phyloP scores from a whole-genome alignment of 2,113 vertebrate genomes.

The Emydura subglobosa region DNA sequence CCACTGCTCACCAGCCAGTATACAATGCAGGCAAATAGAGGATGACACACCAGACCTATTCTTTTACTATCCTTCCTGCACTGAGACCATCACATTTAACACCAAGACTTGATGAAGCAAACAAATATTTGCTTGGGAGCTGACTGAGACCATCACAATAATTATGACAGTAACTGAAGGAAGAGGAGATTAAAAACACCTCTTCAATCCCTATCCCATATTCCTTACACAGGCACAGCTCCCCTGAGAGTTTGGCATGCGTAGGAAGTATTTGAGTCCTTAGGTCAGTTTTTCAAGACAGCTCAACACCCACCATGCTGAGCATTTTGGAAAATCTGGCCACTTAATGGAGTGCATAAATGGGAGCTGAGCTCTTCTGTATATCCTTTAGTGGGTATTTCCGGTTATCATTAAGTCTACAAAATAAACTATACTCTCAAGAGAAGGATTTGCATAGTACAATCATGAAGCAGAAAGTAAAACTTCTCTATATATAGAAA shows the following conservation, averaged over 20 bases:
- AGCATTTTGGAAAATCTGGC: background rate
- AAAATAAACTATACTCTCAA: background rate
- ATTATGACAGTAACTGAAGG: background rate
- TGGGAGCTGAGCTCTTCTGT: background rate
- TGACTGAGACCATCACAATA: background rate
- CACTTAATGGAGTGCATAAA: background rate
- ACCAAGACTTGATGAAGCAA: background rate
- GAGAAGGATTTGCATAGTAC: background rate
- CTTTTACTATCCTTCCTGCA: background rate
- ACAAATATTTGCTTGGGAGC: background rate
- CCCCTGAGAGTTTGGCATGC: background rate
- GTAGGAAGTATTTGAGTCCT: background rate
- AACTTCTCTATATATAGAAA: background rate
- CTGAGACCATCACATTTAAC: background rate
- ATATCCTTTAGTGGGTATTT: background rate
- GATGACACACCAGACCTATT: background rate
- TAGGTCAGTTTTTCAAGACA: background rate
- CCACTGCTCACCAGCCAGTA: background rate
- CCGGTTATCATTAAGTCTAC: background rate
- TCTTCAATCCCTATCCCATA: background rate
- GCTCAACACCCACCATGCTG: background rate
- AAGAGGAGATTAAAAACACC: background rate
- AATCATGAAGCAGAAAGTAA: slow-evolving; percentile 24
- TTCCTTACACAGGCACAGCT: background rate
- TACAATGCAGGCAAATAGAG: background rate